Percentiles rank a stretch among this genome's conserved stretches.
Evolutionary conservation across 2,797 vertebrate species (phyloP).

Genomic region (Gephyroberyx darwinii): DNA sequence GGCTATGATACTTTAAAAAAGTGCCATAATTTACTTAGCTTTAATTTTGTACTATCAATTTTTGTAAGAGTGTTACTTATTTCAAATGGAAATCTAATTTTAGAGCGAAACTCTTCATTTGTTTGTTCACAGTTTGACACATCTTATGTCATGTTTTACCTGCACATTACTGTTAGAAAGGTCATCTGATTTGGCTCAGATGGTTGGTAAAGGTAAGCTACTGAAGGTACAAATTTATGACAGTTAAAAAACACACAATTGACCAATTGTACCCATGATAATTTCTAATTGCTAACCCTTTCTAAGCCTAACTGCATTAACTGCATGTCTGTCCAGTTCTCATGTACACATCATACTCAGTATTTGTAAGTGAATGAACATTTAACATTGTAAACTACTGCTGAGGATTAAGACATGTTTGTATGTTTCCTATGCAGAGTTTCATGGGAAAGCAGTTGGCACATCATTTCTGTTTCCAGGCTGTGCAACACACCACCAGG

Average conservation of each 20-base stretch:
- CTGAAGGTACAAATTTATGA: not conserved
- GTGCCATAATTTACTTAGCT: too few relatives aligned
- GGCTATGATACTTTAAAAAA: too few relatives aligned
- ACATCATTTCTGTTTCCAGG: conserved; percentile 14
- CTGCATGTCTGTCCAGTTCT: too few relatives aligned
- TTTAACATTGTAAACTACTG: not conserved
- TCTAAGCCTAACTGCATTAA: too few relatives aligned
- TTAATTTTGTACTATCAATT: too few relatives aligned
- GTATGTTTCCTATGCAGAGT: conserved; percentile 40
- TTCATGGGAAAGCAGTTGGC: not conserved
- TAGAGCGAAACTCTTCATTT: not conserved
- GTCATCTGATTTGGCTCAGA: not conserved
- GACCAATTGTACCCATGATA: not conserved
- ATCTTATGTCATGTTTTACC: not conserved
- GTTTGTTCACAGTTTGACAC: not conserved
- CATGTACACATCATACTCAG: not conserved
- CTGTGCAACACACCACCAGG: not conserved
- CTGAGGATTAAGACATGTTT: conserved; percentile 14
- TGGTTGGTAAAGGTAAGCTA: not conserved
- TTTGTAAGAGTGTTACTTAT: too few relatives aligned
- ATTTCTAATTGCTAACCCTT: not conserved
- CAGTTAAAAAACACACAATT: not conserved
- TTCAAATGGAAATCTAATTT: not conserved
- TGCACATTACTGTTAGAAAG: not conserved
- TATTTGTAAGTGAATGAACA: not conserved